Conservation (phyloP, 2,888 invertebrate species). For the Eustalomyia histrio region DNA sequence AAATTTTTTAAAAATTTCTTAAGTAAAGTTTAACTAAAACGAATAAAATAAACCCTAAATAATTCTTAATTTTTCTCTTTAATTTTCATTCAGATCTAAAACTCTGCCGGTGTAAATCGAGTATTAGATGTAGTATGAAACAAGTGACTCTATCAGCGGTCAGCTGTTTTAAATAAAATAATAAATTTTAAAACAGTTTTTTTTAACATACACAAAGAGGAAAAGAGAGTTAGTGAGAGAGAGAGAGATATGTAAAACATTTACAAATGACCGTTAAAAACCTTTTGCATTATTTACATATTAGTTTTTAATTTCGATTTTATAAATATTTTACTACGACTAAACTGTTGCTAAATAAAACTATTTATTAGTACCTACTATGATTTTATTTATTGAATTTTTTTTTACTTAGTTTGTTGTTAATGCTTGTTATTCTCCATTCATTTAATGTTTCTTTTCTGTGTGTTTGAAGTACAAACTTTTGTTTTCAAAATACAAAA, state of each 20-base stretch:
- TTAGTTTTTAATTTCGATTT: not conserved
- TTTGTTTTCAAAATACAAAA: constrained; percentile 64
- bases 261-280: constrained; percentile 39
- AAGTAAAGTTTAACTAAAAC: no score
- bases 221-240: not conserved
- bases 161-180: constrained; percentile 2
- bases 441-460: constrained; percentile 41
- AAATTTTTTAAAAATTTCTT: no score
- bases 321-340: not conserved
- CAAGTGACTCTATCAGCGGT: not conserved
- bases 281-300: constrained; percentile 21
- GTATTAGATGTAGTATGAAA: no score
- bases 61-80: no score
- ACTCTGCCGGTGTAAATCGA: no score
- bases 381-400: not conserved
- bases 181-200: not conserved
- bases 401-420: constrained; percentile 17
- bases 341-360: constrained; percentile 12
- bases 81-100: no score
- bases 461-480: constrained; percentile 58
- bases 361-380: not conserved
- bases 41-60: no score
- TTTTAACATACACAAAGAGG: not conserved
- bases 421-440: constrained; percentile 4
- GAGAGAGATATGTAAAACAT: not conserved